Evolutionary conservation across 2,113 vertebrate species (phyloP), one percentile per base, ranked within the genome.

Genomic region (Podilymbus podiceps): DNA sequence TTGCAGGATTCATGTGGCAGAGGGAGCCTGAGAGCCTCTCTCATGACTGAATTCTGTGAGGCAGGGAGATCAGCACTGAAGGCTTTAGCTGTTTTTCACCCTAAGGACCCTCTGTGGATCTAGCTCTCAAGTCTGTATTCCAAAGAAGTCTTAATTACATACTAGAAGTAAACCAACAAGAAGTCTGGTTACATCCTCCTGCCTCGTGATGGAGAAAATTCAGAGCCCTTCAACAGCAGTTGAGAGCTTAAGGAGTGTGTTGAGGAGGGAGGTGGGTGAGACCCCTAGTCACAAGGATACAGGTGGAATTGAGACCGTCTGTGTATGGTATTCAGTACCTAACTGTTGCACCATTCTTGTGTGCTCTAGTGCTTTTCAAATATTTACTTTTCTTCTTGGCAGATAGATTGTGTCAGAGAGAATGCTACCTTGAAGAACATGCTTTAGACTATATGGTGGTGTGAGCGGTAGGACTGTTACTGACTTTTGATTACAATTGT

Each of bases 331-430:
- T 69, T 88, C 59, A 50, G n/a, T 50, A 62, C 75, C 38, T 53
- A 24, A 80, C 59, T 62, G 38, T 93, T 88, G 83, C 71, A 58
- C 75, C 78, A 62, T 64, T 66, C 50, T 47, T 73, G 52, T 69
- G 50, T 83, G 79, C 83, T 93, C n/a, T 53, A 77, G 85, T 1
- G n/a, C 72, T 93, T 90, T 80, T 30, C 68, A 95, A 93, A 92
- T 95, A 92, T 93, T 96, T 90, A 33, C 83, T 2, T 73, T 93
- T 88, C 83, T 89, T 84, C 68, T 75, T 89, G 76, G 91, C 86
- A 75, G 86, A 12, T 6, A n/a, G 58, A 27, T 46, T 42, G 24
- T 90, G 28, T 63, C 60, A 63, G 93, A 89, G 92, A 24, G 62
- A 89, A 62, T 14, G 42, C 59, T 63, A 8, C 67, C 67, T 62